Percentiles rank a stretch among this genome's conserved stretches.
These are phyloP conservation scores for Mesoligia furuncula DNA, from an alignment of 2,888 invertebrate species.

Conservation along the genomic window DNA sequence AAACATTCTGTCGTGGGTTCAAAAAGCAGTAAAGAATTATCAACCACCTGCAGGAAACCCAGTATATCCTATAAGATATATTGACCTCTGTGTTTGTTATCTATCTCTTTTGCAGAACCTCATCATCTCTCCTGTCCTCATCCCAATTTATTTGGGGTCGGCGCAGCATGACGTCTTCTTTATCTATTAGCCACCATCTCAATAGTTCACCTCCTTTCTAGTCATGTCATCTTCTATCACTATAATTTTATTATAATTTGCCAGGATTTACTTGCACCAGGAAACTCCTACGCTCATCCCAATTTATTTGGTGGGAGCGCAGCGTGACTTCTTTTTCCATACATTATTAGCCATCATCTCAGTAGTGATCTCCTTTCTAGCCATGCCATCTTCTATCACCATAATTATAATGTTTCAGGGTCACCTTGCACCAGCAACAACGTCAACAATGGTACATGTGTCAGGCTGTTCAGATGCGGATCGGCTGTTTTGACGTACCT, in stretches of 20 bases:
- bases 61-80: background rate
- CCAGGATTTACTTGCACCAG: constrained; percentile 6
- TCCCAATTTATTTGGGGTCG: background rate
- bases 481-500: constrained; percentile 36
- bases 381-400: background rate
- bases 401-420: constrained; percentile 22
- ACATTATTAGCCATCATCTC: background rate
- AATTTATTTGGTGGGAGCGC: background rate
- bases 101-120: background rate
- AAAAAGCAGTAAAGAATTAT: background rate
- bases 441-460: constrained; percentile 24
- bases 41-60: background rate
- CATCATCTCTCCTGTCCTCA: background rate
- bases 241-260: background rate
- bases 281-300: background rate
- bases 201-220: background rate
- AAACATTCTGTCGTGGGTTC: background rate
- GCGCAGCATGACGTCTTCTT: background rate
- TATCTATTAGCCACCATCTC: background rate
- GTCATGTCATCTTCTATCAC: background rate
- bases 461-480: constrained; percentile 21
- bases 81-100: background rate
- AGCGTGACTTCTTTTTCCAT: background rate
- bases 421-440: constrained; percentile 18
- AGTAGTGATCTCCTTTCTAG: background rate